These are phyloP conservation scores for Periophthalmus modestus DNA, from an alignment of 2,113 vertebrate genomes.

Conservation along the genomic window DNA sequence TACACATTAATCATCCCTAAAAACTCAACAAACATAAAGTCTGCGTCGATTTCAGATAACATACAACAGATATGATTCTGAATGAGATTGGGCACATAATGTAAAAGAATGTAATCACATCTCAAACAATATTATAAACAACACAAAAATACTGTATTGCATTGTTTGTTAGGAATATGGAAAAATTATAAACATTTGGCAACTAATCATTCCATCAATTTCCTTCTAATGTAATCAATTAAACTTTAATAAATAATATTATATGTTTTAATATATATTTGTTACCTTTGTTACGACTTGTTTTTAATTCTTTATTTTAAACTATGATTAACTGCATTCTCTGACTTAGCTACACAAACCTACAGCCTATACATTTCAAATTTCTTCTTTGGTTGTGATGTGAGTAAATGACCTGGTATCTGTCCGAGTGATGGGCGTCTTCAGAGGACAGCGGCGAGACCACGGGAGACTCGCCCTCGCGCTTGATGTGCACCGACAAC, in stretches of 20 bases:
- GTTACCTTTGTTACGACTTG: no score
- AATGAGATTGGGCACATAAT: not conserved
- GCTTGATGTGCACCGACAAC: constrained; percentile 98
- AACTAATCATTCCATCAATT: not conserved
- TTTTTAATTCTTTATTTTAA: not conserved
- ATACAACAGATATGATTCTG: not conserved
- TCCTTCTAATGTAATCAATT: not conserved
- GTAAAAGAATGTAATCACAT: not conserved
- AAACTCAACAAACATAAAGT: not conserved
- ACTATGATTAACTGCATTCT: not conserved
- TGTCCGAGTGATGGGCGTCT: constrained; percentile 98
- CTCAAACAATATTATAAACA: not conserved
- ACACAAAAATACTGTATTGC: not conserved
- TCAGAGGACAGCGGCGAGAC: constrained; percentile 96
- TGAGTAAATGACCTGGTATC: constrained; percentile 91
- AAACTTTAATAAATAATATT: not conserved
- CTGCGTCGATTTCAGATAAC: not conserved
- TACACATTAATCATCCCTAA: not conserved
- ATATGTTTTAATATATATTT: not conserved
- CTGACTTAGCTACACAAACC: not conserved
- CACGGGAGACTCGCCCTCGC: constrained; percentile 97
- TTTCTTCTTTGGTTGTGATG: constrained; percentile 17
- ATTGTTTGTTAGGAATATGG: not conserved
- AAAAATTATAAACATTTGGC: not conserved
- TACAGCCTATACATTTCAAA: not conserved